Evolutionary conservation across 2,888 invertebrate species (phyloP), one percentile per base, ranked within the genome.

Genomic region (Galerucella pusilla): DNA sequence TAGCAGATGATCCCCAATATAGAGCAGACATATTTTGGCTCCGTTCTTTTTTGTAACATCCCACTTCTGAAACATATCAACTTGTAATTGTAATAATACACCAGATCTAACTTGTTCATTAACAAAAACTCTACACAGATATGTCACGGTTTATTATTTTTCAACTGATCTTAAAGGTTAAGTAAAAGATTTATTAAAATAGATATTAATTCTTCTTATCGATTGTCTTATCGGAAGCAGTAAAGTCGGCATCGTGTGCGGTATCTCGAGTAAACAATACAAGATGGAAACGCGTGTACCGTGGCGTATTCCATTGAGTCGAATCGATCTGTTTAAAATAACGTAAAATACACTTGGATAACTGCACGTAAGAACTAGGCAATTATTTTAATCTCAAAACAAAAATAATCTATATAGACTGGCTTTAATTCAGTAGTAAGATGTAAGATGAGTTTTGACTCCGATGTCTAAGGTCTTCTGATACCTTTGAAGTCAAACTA

Each of bases 201-300:
- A 57, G 57, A 57, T 57, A 57, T 57, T 57, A 57, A 57, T 57
- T 16, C 57, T 16, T 16, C 16, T 57, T 57, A 57, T 57, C 57
- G 57, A 57, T 16, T 57, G 57, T 28, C 35, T 61, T 61, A 61
- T 61, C 61, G 28, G 6, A 7, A 61, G 61, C 35, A 61, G 35
- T 61, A 61, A 61, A 61, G 61, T 61, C 61, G 35, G 61, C 72
- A 67, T 73, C 72, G 72, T 73, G 72, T 67, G 72, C 72, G 72
- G 72, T 49, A 67, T 16, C 61, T 11, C 16, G 60, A 35, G 67
- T 68, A 61, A 71, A 76, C 76, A 76, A 76, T 76, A 76, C 74
- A 71, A 74, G 76, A 76, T 71, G 60, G 60, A 49, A 68, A 76
- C 74, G 76, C 71, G 76, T 76, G 71, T 71, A 76, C 71, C 74